Evolutionary conservation across 2,797 vertebrate species (phyloP).

Genomic region (Schizopygopsis pylzovi): DNA sequence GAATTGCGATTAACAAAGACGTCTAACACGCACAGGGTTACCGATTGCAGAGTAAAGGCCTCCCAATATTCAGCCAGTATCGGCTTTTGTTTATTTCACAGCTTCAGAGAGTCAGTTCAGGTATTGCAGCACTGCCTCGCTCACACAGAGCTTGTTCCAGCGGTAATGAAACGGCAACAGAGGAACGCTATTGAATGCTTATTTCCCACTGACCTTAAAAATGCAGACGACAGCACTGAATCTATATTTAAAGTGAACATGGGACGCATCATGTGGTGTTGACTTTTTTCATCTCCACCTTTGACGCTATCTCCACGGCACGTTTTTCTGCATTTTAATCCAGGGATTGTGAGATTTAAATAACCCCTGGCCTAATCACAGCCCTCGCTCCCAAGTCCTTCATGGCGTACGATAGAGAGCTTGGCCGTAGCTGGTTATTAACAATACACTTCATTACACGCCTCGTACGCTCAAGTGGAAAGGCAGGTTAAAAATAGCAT

Average conservation of each 20-base stretch:
- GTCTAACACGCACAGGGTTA: conserved; percentile 31
- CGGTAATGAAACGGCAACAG: conserved; percentile 36
- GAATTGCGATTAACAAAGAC: conserved; percentile 44
- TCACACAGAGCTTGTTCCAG: conserved; percentile 1
- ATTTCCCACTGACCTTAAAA: conserved; percentile 48
- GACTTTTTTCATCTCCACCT: background rate
- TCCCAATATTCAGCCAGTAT: conserved; percentile 35
- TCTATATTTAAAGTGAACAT: conserved; percentile 48
- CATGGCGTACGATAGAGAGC: conserved; percentile 27
- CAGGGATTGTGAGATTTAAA: conserved; percentile 56
- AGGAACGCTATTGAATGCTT: conserved; percentile 19
- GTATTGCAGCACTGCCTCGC: conserved; percentile 30
- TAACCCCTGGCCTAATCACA: conserved; percentile 55
- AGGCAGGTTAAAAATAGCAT: conserved; percentile 57
- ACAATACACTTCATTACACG: conserved; percentile 58
- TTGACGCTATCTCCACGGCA: conserved; percentile 18
- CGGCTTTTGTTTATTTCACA: conserved; percentile 45
- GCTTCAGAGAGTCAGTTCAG: conserved; percentile 38
- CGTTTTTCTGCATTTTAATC: conserved; percentile 51
- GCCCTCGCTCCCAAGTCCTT: conserved; percentile 37
- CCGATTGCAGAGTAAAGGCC: conserved; percentile 30
- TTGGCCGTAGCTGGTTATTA: conserved; percentile 56
- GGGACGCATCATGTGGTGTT: background rate
- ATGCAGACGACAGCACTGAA: conserved; percentile 7
- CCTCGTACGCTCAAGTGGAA: conserved; percentile 55